Evolutionary conservation across 1,140 invertebrate species (phyloP).

Genomic region (Pseudomyrmex dendroicus): DNA sequence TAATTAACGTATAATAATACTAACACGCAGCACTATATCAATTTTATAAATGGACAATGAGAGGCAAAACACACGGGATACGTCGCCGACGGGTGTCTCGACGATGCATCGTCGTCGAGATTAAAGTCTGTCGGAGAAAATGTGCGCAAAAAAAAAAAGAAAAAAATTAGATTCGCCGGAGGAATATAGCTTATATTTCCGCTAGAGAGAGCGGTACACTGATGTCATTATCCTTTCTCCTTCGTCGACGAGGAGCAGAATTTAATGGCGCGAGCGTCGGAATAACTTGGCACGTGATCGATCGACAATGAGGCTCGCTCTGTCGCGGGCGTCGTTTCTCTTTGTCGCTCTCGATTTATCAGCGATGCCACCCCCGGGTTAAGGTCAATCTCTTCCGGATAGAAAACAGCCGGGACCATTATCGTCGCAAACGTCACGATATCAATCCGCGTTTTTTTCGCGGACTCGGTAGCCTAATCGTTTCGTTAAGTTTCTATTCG

Average conservation of each 20-base stretch:
- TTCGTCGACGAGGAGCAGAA: conserved; percentile 22
- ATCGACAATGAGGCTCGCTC: conserved; percentile 33
- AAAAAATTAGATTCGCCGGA: background rate
- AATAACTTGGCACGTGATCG: conserved; percentile 35
- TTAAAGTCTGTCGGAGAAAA: background rate
- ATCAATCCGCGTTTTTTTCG: background rate
- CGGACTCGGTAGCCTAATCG: too few species aligned
- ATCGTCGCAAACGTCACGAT: background rate
- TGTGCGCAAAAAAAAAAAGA: background rate
- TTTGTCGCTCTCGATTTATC: conserved; percentile 26
- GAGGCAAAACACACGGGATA: background rate
- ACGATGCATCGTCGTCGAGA: background rate
- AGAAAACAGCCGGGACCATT: background rate
- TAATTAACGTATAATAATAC: too few species aligned
- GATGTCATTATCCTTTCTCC: conserved; percentile 31
- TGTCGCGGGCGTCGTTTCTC: background rate
- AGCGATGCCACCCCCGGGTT: background rate
- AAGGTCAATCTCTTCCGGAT: conserved; percentile 12
- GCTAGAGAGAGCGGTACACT: background rate
- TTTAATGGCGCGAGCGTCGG: conserved; percentile 24
- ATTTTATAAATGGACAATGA: background rate
- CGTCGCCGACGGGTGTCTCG: too few species aligned
- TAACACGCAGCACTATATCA: too few species aligned
- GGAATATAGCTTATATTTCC: background rate
- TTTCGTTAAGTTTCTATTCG: too few species aligned